These are phyloP conservation scores for Lysandra bellargus DNA, from an alignment of 2,888 invertebrate species.

Conservation along the genomic window DNA sequence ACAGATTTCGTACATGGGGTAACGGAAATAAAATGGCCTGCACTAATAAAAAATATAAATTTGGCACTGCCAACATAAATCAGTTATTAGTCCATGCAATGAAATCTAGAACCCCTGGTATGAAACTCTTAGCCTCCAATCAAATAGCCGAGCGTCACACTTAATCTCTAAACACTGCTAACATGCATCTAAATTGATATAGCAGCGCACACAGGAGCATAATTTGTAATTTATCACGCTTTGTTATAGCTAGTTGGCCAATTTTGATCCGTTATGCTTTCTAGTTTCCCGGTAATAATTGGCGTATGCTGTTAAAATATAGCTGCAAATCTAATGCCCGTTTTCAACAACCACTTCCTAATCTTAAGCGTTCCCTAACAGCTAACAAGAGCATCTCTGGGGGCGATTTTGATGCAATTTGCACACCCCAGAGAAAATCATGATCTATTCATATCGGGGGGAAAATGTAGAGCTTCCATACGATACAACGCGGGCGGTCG, in stretches of 20 bases:
- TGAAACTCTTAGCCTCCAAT: not conserved
- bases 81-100: too few relatives aligned
- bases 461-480: not conserved
- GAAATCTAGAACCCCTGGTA: too few relatives aligned
- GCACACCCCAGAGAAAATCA: not conserved
- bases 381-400: not conserved
- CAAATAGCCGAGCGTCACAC: not conserved
- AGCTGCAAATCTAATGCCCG: not conserved
- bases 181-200: not conserved
- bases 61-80: too few relatives aligned
- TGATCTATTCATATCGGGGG: not conserved
- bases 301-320: not conserved
- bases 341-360: not conserved
- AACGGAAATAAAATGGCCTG: too few relatives aligned
- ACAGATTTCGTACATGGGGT: too few relatives aligned
- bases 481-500: not conserved
- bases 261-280: not conserved
- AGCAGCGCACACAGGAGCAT: constrained; percentile 34
- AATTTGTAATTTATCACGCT: constrained; percentile 51
- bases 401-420: not conserved
- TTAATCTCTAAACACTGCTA: not conserved
- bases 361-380: too few relatives aligned
- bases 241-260: constrained; percentile 37
- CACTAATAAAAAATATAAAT: too few relatives aligned
- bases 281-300: not conserved